Conservation (phyloP, 2,888 invertebrate genomes). For the Hoplodrina blanda region DNA sequence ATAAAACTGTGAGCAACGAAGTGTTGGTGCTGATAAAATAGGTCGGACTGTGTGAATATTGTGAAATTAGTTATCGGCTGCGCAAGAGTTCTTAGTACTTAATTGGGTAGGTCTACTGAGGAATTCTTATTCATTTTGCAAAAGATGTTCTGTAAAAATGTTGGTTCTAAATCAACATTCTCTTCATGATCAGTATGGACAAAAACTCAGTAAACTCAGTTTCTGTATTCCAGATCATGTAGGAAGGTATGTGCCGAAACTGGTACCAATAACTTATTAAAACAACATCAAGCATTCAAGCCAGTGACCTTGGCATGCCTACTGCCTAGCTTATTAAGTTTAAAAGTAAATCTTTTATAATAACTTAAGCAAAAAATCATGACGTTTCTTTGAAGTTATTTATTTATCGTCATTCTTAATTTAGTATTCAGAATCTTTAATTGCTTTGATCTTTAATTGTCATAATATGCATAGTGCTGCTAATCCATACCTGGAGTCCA, state of each 20-base stretch:
- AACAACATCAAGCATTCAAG: slow-evolving; percentile 4
- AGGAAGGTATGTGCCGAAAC: slow-evolving; percentile 42
- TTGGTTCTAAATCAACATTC: not conserved
- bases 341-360: slow-evolving; percentile 11
- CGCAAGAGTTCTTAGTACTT: slow-evolving; percentile 20
- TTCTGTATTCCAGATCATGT: slow-evolving; percentile 32
- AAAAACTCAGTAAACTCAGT: not conserved
- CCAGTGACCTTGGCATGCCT: slow-evolving; percentile 41
- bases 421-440: not conserved
- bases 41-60: slow-evolving; percentile 32
- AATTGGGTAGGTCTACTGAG: not conserved
- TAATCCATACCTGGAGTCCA: too few species aligned
- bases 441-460: too few species aligned
- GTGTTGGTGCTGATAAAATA: slow-evolving; percentile 35
- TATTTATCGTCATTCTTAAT: not conserved
- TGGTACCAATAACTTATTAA: slow-evolving; percentile 46
- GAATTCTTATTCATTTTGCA: too few species aligned
- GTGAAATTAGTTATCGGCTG: slow-evolving; percentile 51
- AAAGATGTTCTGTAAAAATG: too few species aligned
- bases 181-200: not conserved
- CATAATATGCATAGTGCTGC: too few species aligned
- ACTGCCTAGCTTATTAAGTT: slow-evolving; percentile 6
- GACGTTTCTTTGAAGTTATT: slow-evolving; percentile 15
- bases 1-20: slow-evolving; percentile 29
- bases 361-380: slow-evolving; percentile 2